Conservation (phyloP, 2,113 vertebrate genomes). For the Odontesthes bonariensis region DNA sequence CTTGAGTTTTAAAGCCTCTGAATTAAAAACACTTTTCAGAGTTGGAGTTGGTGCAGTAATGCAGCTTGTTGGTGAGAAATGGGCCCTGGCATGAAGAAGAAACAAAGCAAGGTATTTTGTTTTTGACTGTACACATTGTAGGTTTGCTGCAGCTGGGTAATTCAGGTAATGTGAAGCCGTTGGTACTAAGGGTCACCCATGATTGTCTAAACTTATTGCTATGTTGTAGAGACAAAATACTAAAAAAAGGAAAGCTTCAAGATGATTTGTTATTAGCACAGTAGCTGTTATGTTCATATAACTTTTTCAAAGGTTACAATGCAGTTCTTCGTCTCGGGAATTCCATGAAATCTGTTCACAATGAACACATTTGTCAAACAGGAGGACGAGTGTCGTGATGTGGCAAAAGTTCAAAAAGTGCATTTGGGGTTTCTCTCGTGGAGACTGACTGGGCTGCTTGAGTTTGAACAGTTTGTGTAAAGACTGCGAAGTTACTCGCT, state of each 20-base stretch:
- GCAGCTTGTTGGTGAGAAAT: background rate
- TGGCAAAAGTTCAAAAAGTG: constrained; percentile 62
- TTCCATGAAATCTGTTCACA: background rate
- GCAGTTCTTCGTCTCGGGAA: background rate
- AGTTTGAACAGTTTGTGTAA: background rate
- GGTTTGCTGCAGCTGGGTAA: constrained; percentile 1
- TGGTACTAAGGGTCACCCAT: background rate
- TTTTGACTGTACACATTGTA: no score
- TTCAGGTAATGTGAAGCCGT: background rate
- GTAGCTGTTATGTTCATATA: constrained; percentile 13
- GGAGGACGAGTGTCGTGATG: background rate
- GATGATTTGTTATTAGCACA: background rate
- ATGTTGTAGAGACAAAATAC: background rate
- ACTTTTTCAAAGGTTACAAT: constrained; percentile 26
- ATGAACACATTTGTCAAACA: background rate
- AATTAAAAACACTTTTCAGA: constrained; percentile 3
- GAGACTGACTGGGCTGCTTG: constrained; percentile 4
- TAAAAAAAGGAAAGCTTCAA: background rate
- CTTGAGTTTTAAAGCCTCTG: background rate
- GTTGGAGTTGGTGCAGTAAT: constrained; percentile 4
- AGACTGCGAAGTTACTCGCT: constrained; percentile 26
- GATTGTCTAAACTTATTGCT: constrained; percentile 49
- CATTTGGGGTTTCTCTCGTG: constrained; percentile 52
- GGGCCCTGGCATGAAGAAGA: background rate
- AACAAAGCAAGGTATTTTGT: background rate